Base-by-base conservation (phyloP, 1,140 invertebrate genomes). In the Bombyx mandarina region DNA sequence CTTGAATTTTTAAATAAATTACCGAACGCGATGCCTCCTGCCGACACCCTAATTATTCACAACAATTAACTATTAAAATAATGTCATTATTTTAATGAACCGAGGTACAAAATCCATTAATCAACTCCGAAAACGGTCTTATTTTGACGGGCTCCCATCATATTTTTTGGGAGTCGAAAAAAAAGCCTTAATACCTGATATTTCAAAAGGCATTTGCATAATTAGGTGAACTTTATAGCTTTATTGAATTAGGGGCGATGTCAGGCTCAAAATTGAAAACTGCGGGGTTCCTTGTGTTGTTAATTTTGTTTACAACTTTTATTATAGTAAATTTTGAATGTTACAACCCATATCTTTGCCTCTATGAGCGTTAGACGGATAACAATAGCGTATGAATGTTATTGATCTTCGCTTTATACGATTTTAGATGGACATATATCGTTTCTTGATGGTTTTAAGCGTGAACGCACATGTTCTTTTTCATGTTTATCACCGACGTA, bases 201-300 rank as follows among this genome's bases (percentile, higher is more conserved):
- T 82, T 87, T 79, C 75, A 79, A 79, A 56, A 77, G 57, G 75
- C 79, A 87, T 87, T 87, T 87, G 78, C 84, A 87, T 87, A 85
- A 87, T 87, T 87, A 87, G 84, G 84, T 87, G 82, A 84, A 85
- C 85, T 87, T 87, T 87, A 87, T 87, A 77, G 81, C 84, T 87
- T 85, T 87, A 87, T 87, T 87, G 84, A 87, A 87, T 87, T 87
- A 87, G 79, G 76, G 76, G 76, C 82, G 77, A 84, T 85, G 82
- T 87, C 84, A 84, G 81, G 55, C 65, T 77, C 81, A 82, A 85
- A 87, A 87, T 87, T 85, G 84, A 82, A 85, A 81, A 55, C 84
- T 82, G 79, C 82, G 62, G 84, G 84, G 70, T 71, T 61, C 78
- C 58, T 35, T 82, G 73, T 85, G 82, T 87, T 87, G 82, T 87